Evolutionary conservation across 2,888 invertebrate genomes (phyloP), one percentile per base, ranked within the genome.

Genomic region (Therioaphis trifolii): DNA sequence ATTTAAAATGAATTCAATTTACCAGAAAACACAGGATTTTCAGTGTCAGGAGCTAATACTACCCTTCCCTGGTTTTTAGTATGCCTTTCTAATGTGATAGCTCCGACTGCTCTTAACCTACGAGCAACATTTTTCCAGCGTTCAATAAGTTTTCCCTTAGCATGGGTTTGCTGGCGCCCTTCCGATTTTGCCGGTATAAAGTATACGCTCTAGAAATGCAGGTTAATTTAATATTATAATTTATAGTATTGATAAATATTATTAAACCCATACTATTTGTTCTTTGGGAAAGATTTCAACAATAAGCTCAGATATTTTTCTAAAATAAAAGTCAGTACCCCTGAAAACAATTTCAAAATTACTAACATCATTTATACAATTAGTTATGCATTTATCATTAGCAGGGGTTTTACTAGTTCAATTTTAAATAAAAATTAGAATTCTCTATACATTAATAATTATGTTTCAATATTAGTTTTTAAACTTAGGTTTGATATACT

Each of bases 71-170:
- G 11, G 11, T 43, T 43, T 43, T 43, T 43, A 43, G 4, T 43
- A 43, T 43, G 11, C 14, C 61, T 61, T 61, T 61, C 61, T 14
- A 24, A 27, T 12, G 27, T 27, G 15, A 61, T 61, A 2, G 27
- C 61, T 61, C 61, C 61, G 15, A 61, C 27, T 11, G 27, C 12
- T 61, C 61, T 61, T 27, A 61, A 27, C 15, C 61, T 24, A 2
- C 27, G 61, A 27, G 61, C 27, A 61, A 61, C 61, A 61, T 61
- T 61, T 27, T 61, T 61, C 61, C 61, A 61, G 27, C 61, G 61
- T 15, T 61, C 61, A 14, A 61, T 61, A 12, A 24, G 61, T 27
- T 61, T 61, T 1, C 27, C 24, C 5, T 61, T 61, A 11, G 61
- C 24, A 27, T 61, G 27, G 2, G 61, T 27, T 61, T 61, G 27